A percentile compares a stretch with the other conserved stretches of the same genome.
phyloP scores from a whole-genome alignment of 2,888 invertebrate species.

The Brachylomia viminalis region DNA sequence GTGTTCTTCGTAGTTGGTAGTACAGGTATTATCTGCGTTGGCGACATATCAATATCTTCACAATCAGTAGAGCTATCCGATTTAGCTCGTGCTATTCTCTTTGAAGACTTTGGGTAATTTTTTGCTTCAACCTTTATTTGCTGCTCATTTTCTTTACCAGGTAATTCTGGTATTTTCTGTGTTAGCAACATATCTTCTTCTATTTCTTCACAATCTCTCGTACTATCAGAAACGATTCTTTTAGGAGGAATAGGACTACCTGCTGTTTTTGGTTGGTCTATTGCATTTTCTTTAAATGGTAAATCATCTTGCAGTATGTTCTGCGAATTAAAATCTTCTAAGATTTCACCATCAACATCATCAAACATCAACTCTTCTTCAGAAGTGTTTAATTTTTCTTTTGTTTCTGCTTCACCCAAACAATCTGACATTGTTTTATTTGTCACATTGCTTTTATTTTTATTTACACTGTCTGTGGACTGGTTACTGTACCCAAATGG shows the following conservation, averaged over 20 bases:
- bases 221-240: slow-evolving; percentile 63
- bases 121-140: slow-evolving; percentile 7
- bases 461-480: slow-evolving; percentile 34
- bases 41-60: slow-evolving; percentile 75
- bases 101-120: slow-evolving; percentile 17
- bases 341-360: slow-evolving; percentile 75
- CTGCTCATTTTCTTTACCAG: slow-evolving; percentile 11
- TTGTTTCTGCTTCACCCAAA: slow-evolving; percentile 19
- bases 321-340: slow-evolving; percentile 80
- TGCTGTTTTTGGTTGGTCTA: slow-evolving; percentile 24
- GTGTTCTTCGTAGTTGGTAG: slow-evolving; percentile 22
- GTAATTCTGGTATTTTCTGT: slow-evolving; percentile 60
- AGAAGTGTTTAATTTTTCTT: slow-evolving; percentile 68
- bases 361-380: slow-evolving; percentile 82
- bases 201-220: slow-evolving; percentile 67
- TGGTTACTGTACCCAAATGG: slow-evolving; percentile 53
- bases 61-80: slow-evolving; percentile 77
- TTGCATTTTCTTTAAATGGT: slow-evolving; percentile 33
- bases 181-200: slow-evolving; percentile 60
- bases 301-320: slow-evolving; percentile 75
- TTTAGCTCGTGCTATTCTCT: slow-evolving; percentile 54
- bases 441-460: slow-evolving; percentile 47
- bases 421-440: slow-evolving; percentile 45
- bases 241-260: slow-evolving; percentile 25
- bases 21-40: slow-evolving; percentile 72